phyloP scores from a whole-genome alignment of 2,888 invertebrate species.

The Chesias legatella region DNA sequence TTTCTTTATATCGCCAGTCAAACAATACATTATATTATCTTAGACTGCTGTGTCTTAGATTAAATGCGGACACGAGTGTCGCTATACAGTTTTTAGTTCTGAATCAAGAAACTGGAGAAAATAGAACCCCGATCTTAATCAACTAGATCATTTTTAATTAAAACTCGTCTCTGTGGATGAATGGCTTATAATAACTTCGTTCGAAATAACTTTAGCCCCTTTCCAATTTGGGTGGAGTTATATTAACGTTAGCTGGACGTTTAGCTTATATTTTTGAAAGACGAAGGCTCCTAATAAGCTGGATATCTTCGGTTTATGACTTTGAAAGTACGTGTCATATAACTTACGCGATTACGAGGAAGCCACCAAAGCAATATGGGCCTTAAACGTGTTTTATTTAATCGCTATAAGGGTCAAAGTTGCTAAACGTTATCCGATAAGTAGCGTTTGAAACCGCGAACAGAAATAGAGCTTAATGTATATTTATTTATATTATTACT shows the following conservation, averaged over 20 bases:
- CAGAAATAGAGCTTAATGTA: no score
- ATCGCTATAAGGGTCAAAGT: constrained; percentile 7
- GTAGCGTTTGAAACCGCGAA: no score
- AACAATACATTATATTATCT: no score
- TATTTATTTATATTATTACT: no score
- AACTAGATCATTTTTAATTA: constrained; percentile 13
- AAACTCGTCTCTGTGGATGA: constrained; percentile 11
- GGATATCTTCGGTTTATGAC: constrained; percentile 28
- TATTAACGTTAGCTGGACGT: constrained; percentile 21
- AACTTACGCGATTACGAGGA: constrained; percentile 26
- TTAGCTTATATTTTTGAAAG: constrained; percentile 24
- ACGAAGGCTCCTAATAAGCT: constrained; percentile 23
- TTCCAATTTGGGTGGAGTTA: constrained; percentile 21
- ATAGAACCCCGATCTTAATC: constrained; percentile 2
- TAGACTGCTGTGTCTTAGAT: no score
- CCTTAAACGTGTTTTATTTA: constrained; percentile 17
- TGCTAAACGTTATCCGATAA: no score
- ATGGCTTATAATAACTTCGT: constrained; percentile 15
- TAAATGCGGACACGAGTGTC: no score
- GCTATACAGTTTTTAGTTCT: no score
- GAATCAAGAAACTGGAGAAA: not conserved
- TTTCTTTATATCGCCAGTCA: no score
- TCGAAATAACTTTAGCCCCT: constrained; percentile 13
- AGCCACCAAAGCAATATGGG: constrained; percentile 21
- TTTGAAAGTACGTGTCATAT: constrained; percentile 29